Evolutionary conservation across 2,797 vertebrate species (phyloP), one percentile per base, ranked within the genome.

Genomic region (Cetoscarus ocellatus): DNA sequence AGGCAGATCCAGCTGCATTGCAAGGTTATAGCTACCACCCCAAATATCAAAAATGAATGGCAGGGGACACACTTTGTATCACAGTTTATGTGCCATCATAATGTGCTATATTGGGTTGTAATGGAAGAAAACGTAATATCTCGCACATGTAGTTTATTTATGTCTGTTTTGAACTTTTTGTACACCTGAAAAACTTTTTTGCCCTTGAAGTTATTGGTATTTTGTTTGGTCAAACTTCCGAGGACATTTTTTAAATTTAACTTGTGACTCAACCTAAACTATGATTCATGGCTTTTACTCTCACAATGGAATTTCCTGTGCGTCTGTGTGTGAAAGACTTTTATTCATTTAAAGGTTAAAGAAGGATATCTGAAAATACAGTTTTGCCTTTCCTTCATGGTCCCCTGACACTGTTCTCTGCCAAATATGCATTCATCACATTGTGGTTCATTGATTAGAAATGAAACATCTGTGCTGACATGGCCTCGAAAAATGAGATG

Each of bases 381-480:
- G 15, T 19, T 8, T 17, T 18, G 18, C 34, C 18, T 35, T 56
- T 19, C 43, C 39, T 14, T 43, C 39, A 69, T 12, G 14, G 61
- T 38, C 1, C 11, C 6, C 19, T 50, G n/a, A 49, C 8, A 67
- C 60, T 67, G 45, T 54, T 61, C 9, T 66, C 48, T 49, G 15
- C 18, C 34, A 53, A 18, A 59, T 71, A 50, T 56, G 11, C 18
- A 1, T 39, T 66, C 54, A 67, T 4, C 36, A 60, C 8, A 14
- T 11, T 48, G 50, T 0, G 8, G 8, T 64, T 61, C 68, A 43
- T 63, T 69, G 43, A 43, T 54, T 45, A 54, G 1, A 47, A 54
- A 58, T 40, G 15, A 50, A 61, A 62, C 49, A 57, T 34, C 50
- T 79, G 39, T 40, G 49, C 15, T 48, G 75, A 70, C n/a, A 67